phyloP scores from a whole-genome alignment of 2,888 invertebrate species.

The Leptopilina myrica region DNA sequence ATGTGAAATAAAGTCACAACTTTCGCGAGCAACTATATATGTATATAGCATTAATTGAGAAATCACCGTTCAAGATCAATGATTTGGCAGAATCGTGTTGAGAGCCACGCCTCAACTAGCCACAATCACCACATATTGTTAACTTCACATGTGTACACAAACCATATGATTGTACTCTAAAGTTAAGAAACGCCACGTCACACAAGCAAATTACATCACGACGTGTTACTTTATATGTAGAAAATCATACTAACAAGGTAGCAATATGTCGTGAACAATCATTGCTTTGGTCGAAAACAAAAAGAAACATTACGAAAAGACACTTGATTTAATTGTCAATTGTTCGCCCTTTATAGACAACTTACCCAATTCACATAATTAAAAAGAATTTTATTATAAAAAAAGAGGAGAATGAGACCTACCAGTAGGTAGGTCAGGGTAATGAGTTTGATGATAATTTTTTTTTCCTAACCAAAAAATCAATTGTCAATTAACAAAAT shows the following conservation, averaged over 20 bases:
- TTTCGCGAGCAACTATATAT: neutral
- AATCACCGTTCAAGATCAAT: slow-evolving; percentile 49
- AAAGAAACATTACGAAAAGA: neutral
- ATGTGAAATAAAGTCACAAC: neutral
- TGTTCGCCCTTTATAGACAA: neutral
- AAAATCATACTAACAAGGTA: slow-evolving; percentile 19
- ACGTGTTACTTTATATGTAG: slow-evolving; percentile 18
- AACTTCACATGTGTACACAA: slow-evolving; percentile 5
- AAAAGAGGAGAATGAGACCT: neutral
- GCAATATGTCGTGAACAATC: slow-evolving; percentile 10
- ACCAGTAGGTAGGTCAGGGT: too few species aligned
- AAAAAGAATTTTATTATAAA: neutral
- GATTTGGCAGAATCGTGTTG: slow-evolving; percentile 43
- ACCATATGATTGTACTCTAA: neutral
- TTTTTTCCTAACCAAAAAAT: too few species aligned
- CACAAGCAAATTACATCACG: slow-evolving; percentile 23
- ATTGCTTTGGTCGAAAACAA: neutral
- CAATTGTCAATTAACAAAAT: too few species aligned
- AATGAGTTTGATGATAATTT: too few species aligned
- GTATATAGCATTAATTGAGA: slow-evolving; percentile 44
- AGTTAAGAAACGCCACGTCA: slow-evolving; percentile 33
- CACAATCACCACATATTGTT: slow-evolving; percentile 46
- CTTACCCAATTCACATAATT: slow-evolving; percentile 6
- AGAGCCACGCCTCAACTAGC: slow-evolving; percentile 40
- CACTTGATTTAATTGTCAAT: neutral